These are phyloP conservation scores for Agrochola macilenta DNA, from an alignment of 2,888 invertebrate genomes.

Conservation along the genomic window DNA sequence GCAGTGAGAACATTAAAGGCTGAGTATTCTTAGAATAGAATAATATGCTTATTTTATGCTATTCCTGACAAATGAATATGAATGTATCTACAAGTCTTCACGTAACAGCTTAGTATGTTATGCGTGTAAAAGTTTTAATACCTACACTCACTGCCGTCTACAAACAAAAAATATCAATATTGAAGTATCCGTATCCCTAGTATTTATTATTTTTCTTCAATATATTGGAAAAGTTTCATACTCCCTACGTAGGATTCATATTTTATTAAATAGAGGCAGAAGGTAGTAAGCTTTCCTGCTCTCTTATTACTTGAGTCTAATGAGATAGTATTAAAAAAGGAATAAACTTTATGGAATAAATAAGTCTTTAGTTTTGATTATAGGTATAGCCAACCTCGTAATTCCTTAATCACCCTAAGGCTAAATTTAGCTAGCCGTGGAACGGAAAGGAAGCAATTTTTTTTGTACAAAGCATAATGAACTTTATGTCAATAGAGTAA, in stretches of 20 bases:
- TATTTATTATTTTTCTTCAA: not conserved
- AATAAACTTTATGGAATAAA: not conserved
- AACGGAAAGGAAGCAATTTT: too few relatives aligned
- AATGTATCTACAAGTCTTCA: not conserved
- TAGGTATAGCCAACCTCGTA: not conserved
- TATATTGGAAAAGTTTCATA: constrained; percentile 8
- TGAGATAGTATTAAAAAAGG: not conserved
- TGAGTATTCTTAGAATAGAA: too few relatives aligned
- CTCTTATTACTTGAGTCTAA: not conserved
- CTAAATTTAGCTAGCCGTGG: too few relatives aligned
- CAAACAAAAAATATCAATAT: not conserved
- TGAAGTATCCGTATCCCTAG: not conserved
- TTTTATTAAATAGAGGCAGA: not conserved
- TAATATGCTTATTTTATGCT: too few relatives aligned
- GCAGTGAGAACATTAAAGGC: too few relatives aligned
- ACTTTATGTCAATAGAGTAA: too few relatives aligned
- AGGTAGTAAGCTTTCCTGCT: too few relatives aligned
- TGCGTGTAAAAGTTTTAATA: too few relatives aligned
- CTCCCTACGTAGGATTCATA: not conserved
- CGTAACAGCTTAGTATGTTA: not conserved
- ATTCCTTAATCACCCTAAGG: not conserved
- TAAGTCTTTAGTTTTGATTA: not conserved
- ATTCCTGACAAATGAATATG: too few relatives aligned
- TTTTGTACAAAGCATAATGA: too few relatives aligned
- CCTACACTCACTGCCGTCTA: not conserved